Conservation (phyloP, 2,888 invertebrate species). For the Brachyopa scutellaris region DNA sequence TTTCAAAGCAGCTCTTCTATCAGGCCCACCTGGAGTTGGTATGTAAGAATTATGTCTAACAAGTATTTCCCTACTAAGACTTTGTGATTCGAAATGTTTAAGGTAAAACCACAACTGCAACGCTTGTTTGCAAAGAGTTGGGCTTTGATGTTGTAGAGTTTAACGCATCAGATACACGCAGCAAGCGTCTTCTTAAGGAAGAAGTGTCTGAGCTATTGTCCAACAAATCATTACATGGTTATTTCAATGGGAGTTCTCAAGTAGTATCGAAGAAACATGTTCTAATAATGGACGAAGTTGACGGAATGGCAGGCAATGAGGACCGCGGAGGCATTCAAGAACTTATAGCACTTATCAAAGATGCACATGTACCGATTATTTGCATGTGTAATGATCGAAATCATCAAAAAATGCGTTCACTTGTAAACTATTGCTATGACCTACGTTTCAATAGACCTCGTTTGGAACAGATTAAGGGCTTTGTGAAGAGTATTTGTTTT, state of each 20-base stretch:
- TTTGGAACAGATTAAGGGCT: conserved; percentile 94
- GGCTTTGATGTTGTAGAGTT: conserved; percentile 96
- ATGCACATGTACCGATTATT: conserved; percentile 92
- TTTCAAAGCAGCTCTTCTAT: conserved; percentile 95
- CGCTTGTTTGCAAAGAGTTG: conserved; percentile 93
- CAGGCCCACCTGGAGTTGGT: conserved; percentile 98
- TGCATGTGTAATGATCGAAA: conserved; percentile 99
- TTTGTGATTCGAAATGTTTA: too few relatives aligned
- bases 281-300: conserved; percentile 99
- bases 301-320: conserved; percentile 99
- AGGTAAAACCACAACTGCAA: conserved; percentile 93
- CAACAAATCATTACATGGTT: conserved; percentile 89
- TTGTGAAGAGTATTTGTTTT: conserved; percentile 94
- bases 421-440: conserved; percentile 97
- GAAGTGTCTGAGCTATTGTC: conserved; percentile 91
- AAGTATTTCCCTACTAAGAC: too few relatives aligned
- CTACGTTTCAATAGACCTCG: conserved; percentile 92
- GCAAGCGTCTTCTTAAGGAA: conserved; percentile 92
- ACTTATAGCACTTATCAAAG: conserved; percentile 94
- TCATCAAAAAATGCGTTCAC: conserved; percentile 94
- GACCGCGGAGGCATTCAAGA: conserved; percentile 99
- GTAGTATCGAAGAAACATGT: conserved; percentile 90
- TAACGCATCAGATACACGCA: conserved; percentile 98
- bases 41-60: conserved; percentile 76
- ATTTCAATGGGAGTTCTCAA: conserved; percentile 84